Percentiles rank a stretch among this genome's conserved stretches.
phyloP scores from a whole-genome alignment of 92 coral and sea anemone species.

The Micromussa lordhowensis region DNA sequence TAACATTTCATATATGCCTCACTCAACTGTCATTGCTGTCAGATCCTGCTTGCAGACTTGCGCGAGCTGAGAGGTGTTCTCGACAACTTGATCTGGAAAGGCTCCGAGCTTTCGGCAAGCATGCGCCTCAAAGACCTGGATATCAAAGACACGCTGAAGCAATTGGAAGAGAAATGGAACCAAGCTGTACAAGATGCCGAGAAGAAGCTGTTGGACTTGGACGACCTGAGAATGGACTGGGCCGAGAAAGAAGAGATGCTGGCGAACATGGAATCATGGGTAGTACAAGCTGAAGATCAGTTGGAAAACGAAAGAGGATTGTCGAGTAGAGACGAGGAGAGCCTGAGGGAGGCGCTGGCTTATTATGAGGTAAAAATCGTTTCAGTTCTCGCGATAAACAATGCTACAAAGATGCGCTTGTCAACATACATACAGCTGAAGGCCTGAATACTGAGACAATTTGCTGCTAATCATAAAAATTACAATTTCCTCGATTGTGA shows the following conservation, averaged over 20 bases:
- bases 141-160: constrained; percentile 86
- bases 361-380: constrained; percentile 71
- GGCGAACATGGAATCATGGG: constrained; percentile 77
- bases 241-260: constrained; percentile 80
- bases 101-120: constrained; percentile 92
- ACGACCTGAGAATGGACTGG: constrained; percentile 78
- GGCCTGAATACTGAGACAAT: neutral
- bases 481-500: no score
- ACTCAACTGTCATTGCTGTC: neutral
- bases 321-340: constrained; percentile 73
- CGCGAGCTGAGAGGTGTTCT: constrained; percentile 81
- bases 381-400: neutral
- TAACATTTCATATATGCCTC: neutral
- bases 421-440: neutral
- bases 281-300: constrained; percentile 79
- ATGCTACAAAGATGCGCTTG: neutral
- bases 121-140: constrained; percentile 90
- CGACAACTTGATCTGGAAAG: constrained; percentile 97
- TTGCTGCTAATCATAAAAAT: neutral
- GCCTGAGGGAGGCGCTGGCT: constrained; percentile 74
- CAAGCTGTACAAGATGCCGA: constrained; percentile 75
- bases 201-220: constrained; percentile 75
- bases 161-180: constrained; percentile 89
- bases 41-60: constrained; percentile 82
- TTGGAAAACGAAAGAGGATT: constrained; percentile 69